phyloP scores from a whole-genome alignment of 2,888 invertebrate genomes.

The Ctena decussata region DNA sequence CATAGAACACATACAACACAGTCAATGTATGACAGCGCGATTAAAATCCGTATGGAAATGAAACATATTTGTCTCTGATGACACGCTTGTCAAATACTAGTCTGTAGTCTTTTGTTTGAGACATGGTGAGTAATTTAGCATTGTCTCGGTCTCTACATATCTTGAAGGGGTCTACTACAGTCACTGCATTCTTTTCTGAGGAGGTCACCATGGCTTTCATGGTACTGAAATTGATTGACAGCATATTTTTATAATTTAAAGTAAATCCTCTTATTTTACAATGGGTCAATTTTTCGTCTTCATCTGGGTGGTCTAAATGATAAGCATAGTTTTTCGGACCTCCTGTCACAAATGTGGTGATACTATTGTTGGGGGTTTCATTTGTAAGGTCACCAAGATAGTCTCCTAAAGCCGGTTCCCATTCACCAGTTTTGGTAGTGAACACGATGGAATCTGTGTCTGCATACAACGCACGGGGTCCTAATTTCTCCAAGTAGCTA shows the following conservation, averaged over 20 bases:
- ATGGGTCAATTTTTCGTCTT: background rate
- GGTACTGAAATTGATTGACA: background rate
- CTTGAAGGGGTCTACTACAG: background rate
- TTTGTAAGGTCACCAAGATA: background rate
- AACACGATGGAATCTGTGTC: background rate
- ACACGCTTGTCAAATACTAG: too few species aligned
- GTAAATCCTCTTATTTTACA: background rate
- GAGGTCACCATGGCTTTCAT: background rate
- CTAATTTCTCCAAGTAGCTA: too few species aligned
- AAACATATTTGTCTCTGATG: too few species aligned
- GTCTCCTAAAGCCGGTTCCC: background rate
- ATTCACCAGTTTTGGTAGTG: background rate
- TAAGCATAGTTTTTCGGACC: background rate
- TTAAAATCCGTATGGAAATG: too few species aligned
- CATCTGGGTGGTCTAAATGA: background rate
- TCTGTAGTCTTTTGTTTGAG: too few species aligned
- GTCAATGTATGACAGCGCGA: too few species aligned
- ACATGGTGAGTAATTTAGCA: background rate
- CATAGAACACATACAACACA: too few species aligned
- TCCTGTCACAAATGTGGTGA: background rate
- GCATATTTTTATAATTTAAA: background rate
- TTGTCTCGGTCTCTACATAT: background rate
- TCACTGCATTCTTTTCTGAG: background rate
- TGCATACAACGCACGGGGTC: background rate
- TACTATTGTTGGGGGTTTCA: background rate